Percentiles rank a stretch among this genome's conserved stretches.
These are phyloP conservation scores for Artibeus jamaicensis DNA, from an alignment of 2,797 vertebrate genomes.

Conservation along the genomic window DNA sequence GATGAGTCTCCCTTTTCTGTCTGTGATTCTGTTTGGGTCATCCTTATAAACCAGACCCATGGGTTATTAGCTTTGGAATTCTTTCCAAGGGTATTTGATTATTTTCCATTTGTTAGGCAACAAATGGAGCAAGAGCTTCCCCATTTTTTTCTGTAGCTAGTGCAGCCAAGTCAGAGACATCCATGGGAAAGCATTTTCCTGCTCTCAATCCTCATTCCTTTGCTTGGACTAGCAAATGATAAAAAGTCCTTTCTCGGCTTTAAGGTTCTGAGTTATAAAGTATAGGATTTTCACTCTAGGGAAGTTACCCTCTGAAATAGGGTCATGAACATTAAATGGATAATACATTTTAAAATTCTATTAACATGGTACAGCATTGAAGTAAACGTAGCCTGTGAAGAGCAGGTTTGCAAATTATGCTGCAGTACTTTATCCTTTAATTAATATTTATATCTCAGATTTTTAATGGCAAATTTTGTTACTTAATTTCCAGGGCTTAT, in stretches of 20 bases:
- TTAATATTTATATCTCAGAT: neutral
- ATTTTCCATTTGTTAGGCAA: neutral
- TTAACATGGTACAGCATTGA: neutral
- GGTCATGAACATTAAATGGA: neutral
- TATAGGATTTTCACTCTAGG: neutral
- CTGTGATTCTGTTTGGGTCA: neutral
- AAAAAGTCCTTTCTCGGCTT: neutral
- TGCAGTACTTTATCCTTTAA: conserved; percentile 19
- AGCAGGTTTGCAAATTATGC: neutral
- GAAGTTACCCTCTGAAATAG: neutral
- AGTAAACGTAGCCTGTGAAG: neutral
- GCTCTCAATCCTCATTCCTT: neutral
- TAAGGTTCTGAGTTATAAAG: conserved; percentile 6
- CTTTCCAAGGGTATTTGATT: neutral
- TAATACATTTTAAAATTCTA: neutral
- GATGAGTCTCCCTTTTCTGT: neutral
- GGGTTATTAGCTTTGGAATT: neutral
- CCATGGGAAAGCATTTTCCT: neutral
- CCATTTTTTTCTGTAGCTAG: neutral
- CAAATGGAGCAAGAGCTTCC: neutral
- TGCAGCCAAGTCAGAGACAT: neutral
- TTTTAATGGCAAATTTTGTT: conserved; percentile 12
- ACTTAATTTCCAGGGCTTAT: neutral
- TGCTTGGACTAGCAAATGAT: neutral
- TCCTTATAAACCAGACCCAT: neutral